Evolutionary conservation across 2,888 invertebrate species (phyloP).

Genomic region (Drosophila engyochracea): DNA sequence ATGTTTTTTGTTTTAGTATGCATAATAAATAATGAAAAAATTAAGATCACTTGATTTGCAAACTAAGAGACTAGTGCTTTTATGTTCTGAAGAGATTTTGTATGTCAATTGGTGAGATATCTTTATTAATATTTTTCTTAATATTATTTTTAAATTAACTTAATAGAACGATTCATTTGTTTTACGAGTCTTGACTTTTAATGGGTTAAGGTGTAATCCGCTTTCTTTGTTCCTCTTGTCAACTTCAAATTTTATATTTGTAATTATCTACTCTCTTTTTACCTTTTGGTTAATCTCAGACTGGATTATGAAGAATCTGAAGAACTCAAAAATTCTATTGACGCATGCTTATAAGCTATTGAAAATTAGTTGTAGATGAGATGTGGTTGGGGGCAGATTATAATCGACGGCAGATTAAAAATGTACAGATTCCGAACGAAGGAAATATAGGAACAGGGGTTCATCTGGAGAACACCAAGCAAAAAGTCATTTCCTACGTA

Average conservation of each 20-base stretch:
- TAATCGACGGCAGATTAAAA: background rate
- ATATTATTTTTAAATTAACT: background rate
- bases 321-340: background rate
- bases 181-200: background rate
- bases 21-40: background rate
- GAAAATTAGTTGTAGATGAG: background rate
- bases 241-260: background rate
- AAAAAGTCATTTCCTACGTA: background rate
- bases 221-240: background rate
- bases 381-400: background rate
- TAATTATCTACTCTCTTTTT: background rate
- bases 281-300: background rate
- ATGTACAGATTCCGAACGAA: background rate
- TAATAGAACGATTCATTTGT: background rate
- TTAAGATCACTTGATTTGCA: background rate
- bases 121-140: background rate
- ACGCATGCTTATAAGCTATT: background rate
- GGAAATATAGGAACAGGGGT: background rate
- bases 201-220: too few relatives aligned
- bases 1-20: background rate
- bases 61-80: background rate
- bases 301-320: background rate
- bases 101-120: background rate
- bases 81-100: background rate
- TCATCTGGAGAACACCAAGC: background rate